Percentiles rank a stretch among this genome's conserved stretches.
These are phyloP conservation scores for Azemiops feae DNA, from an alignment of 2,113 vertebrate species.

Conservation along the genomic window DNA sequence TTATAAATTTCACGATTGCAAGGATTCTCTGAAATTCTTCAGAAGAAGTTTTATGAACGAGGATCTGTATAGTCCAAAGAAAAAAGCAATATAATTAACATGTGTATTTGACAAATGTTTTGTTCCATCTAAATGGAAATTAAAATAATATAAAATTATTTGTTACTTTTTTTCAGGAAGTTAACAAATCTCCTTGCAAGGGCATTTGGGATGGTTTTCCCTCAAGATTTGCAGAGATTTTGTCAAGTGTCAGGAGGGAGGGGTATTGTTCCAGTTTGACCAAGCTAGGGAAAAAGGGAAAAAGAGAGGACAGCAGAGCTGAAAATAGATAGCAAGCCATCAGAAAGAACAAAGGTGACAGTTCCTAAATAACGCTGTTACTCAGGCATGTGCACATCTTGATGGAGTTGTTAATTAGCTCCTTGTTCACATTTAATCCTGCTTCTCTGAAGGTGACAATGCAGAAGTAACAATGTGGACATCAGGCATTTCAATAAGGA, in stretches of 20 bases:
- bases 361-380: not conserved
- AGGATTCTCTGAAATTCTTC: not conserved
- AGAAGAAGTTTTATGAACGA: not conserved
- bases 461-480: not conserved
- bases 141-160: not conserved
- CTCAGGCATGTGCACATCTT: constrained; percentile 9
- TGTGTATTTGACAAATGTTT: not conserved
- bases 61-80: not conserved
- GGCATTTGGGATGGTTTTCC: not conserved
- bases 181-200: not conserved
- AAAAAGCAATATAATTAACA: not conserved
- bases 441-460: not conserved
- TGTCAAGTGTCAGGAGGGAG: not conserved
- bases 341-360: not conserved
- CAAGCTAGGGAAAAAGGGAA: not conserved
- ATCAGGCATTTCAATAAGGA: constrained; percentile 10
- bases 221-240: not conserved
- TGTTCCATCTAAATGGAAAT: not conserved
- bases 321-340: not conserved
- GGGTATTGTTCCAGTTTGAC: not conserved
- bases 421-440: constrained; percentile 4
- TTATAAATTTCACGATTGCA: not conserved
- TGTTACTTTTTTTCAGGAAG: not conserved
- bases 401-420: constrained; percentile 15
- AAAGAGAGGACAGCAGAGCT: not conserved